Evolutionary conservation across 2,888 invertebrate species (phyloP).

Genomic region (Amblyteles armatorius): DNA sequence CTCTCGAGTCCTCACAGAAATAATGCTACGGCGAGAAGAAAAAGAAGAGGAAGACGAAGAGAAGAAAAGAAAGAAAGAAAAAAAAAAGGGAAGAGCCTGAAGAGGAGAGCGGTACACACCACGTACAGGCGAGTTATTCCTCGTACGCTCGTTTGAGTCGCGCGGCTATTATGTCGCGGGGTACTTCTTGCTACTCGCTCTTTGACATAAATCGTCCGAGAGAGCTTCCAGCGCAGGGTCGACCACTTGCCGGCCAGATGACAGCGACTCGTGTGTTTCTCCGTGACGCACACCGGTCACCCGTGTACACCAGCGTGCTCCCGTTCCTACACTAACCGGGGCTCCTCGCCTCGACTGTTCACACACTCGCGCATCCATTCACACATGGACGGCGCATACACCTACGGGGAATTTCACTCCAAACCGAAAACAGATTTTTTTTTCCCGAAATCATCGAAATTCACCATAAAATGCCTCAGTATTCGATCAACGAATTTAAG

Average conservation of each 20-base stretch:
- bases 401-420: not conserved
- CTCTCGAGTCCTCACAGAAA: not conserved
- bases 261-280: constrained; percentile 73
- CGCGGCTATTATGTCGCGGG: constrained; percentile 66
- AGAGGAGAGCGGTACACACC: constrained; percentile 26
- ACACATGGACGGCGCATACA: not conserved
- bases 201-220: constrained; percentile 73
- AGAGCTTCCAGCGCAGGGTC: constrained; percentile 69
- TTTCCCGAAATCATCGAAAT: no score
- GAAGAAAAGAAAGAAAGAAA: not conserved
- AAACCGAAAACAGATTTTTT: not conserved
- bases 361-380: constrained; percentile 9
- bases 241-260: constrained; percentile 79
- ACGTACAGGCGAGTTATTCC: constrained; percentile 65
- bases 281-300: constrained; percentile 61
- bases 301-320: constrained; percentile 45
- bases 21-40: constrained; percentile 23
- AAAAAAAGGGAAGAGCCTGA: constrained; percentile 11
- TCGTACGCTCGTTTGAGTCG: constrained; percentile 64
- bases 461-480: no score
- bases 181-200: constrained; percentile 68
- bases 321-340: constrained; percentile 13
- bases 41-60: constrained; percentile 7
- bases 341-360: constrained; percentile 18
- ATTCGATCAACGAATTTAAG: no score